These are phyloP conservation scores for Neoarius graeffei DNA, from an alignment of 2,113 vertebrate genomes.

Conservation along the genomic window DNA sequence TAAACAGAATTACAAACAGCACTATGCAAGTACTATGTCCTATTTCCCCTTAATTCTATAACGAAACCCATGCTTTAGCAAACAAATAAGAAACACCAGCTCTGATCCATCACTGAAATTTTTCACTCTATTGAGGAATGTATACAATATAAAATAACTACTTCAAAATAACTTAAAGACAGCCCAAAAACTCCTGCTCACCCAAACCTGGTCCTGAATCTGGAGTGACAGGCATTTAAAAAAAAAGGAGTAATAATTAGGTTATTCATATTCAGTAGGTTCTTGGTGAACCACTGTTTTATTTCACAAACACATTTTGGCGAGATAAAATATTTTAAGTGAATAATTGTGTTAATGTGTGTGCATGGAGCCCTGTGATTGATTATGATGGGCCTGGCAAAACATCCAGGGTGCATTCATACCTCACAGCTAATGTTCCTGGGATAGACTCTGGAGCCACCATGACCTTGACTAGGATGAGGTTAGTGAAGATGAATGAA, in stretches of 20 bases:
- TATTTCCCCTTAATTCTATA: not conserved
- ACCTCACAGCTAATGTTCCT: not conserved
- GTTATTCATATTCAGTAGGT: conserved; percentile 1
- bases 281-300: not conserved
- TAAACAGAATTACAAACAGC: conserved; percentile 4
- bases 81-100: conserved; percentile 41
- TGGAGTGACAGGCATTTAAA: not conserved
- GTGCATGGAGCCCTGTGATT: not conserved
- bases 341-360: too few relatives aligned
- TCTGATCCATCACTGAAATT: conserved; percentile 52
- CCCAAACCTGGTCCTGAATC: not conserved
- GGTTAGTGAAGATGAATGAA: not conserved
- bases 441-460: not conserved
- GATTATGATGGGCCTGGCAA: not conserved
- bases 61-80: not conserved
- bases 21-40: not conserved
- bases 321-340: not conserved
- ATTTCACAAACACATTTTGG: conserved; percentile 39
- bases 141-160: conserved; percentile 60
- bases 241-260: not conserved
- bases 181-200: conserved; percentile 21
- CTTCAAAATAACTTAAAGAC: conserved; percentile 59
- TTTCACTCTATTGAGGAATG: conserved; percentile 59
- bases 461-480: not conserved
- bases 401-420: not conserved